Evolutionary conservation across 2,797 vertebrate species (phyloP).

Genomic region (Syngnathus acus): DNA sequence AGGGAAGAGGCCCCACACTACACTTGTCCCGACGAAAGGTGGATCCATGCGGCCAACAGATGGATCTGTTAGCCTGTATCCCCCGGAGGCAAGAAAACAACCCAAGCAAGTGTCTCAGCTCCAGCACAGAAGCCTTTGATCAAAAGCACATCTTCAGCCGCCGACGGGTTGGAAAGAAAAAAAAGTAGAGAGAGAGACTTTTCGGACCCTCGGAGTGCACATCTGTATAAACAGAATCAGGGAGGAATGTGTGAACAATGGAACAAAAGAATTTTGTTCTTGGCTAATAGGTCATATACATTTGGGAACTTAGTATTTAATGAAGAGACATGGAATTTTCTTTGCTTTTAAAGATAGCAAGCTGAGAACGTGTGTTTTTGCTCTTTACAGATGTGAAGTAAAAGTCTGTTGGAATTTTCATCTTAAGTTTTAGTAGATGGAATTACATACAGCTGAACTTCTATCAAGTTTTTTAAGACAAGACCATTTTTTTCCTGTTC

Average conservation of each 20-base stretch:
- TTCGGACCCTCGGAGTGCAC: conserved; percentile 69
- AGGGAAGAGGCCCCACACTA: conserved; percentile 42
- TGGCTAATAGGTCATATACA: conserved; percentile 58
- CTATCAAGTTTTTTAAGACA: too few species aligned
- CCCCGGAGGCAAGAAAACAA: conserved; percentile 65
- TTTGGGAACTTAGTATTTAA: conserved; percentile 53
- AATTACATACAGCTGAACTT: too few species aligned
- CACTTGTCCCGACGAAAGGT: conserved; percentile 68
- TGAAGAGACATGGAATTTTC: conserved; percentile 50
- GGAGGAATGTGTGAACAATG: conserved; percentile 82
- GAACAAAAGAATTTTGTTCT: conserved; percentile 79
- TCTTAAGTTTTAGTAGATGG: not conserved
- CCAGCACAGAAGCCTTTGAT: conserved; percentile 89
- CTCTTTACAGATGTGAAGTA: conserved; percentile 33
- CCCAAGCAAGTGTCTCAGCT: conserved; percentile 84
- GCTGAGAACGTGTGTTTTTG: conserved; percentile 39
- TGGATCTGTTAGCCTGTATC: conserved; percentile 83
- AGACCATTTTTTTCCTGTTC: not conserved
- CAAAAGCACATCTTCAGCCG: conserved; percentile 77
- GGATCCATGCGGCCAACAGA: conserved; percentile 87
- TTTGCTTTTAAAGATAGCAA: conserved; percentile 64
- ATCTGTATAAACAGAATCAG: conserved; percentile 95
- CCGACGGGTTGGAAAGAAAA: conserved; percentile 42
- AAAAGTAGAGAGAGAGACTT: conserved; percentile 25
- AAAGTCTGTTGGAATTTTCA: conserved; percentile 19